phyloP scores from a whole-genome alignment of 2,113 vertebrate species.

The Pelobates fuscus region DNA sequence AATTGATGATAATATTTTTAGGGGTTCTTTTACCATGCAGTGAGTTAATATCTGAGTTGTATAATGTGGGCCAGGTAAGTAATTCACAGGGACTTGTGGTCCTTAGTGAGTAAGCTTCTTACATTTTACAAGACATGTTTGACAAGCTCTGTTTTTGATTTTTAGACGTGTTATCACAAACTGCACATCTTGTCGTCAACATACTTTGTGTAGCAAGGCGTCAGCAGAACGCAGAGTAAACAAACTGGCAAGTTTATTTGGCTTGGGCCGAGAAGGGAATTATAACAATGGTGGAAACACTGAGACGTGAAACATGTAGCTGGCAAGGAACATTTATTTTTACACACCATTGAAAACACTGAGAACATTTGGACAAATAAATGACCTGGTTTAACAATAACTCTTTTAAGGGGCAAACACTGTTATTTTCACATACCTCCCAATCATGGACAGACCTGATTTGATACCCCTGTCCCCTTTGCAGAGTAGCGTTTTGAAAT shows the following conservation, averaged over 20 bases:
- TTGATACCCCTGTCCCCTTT: too few species aligned
- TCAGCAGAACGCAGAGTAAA: constrained; percentile 57
- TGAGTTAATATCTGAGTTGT: too few species aligned
- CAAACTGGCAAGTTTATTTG: constrained; percentile 62
- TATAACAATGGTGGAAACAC: constrained; percentile 55
- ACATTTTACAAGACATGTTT: too few species aligned
- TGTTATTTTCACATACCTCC: not conserved
- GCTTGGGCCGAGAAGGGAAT: constrained; percentile 55
- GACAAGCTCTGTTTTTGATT: constrained; percentile 13
- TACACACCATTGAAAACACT: constrained; percentile 31
- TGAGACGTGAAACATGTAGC: constrained; percentile 50
- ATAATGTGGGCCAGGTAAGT: too few species aligned
- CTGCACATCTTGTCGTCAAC: constrained; percentile 56
- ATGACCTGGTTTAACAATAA: constrained; percentile 25
- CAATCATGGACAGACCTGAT: too few species aligned
- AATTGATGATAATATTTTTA: too few species aligned
- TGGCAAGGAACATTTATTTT: constrained; percentile 51
- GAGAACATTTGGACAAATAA: constrained; percentile 53
- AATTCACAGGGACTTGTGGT: too few species aligned
- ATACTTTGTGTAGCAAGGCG: constrained; percentile 34
- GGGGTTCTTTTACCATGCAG: too few species aligned
- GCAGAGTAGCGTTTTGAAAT: too few species aligned
- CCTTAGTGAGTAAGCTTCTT: too few species aligned
- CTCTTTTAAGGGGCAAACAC: not conserved
- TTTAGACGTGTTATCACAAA: constrained; percentile 48